phyloP scores from a whole-genome alignment of 2,888 invertebrate species.

The Neelides folsomi region DNA sequence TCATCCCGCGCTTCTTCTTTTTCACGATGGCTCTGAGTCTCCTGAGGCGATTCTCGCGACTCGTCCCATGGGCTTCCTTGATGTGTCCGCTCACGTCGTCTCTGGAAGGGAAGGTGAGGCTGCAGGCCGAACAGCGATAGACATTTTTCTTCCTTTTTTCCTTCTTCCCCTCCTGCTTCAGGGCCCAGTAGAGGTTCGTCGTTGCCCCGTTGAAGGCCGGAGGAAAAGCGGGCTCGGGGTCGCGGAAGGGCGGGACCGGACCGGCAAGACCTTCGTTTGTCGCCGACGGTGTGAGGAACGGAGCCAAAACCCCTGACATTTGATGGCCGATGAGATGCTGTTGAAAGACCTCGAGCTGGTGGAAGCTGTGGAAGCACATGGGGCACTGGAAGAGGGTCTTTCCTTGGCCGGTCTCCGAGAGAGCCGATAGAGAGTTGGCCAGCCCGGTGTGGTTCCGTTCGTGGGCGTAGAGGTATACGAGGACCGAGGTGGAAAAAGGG shows the following conservation, averaged over 20 bases:
- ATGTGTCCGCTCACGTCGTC: slow-evolving; percentile 25
- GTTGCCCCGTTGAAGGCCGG: not conserved
- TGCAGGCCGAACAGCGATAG: slow-evolving; percentile 29
- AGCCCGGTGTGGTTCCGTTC: slow-evolving; percentile 61
- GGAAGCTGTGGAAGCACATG: slow-evolving; percentile 47
- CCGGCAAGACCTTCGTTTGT: slow-evolving; percentile 15
- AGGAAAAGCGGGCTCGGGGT: not conserved
- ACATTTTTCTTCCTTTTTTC: slow-evolving; percentile 4
- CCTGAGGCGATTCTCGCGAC: not conserved
- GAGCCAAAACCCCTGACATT: slow-evolving; percentile 36
- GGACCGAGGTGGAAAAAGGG: slow-evolving; percentile 73
- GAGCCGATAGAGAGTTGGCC: slow-evolving; percentile 32
- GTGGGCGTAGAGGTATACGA: slow-evolving; percentile 82
- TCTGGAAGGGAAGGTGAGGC: slow-evolving; percentile 20
- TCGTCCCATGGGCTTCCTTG: slow-evolving; percentile 12
- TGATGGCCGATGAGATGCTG: slow-evolving; percentile 52
- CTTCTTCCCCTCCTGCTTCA: slow-evolving; percentile 8
- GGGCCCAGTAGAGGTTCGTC: slow-evolving; percentile 17
- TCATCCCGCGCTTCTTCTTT: slow-evolving; percentile 7
- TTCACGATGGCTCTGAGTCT: slow-evolving; percentile 4
- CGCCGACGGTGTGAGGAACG: slow-evolving; percentile 27
- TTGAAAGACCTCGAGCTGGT: slow-evolving; percentile 47
- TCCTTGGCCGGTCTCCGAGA: slow-evolving; percentile 30
- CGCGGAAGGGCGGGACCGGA: slow-evolving; percentile 1
- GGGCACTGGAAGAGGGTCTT: slow-evolving; percentile 44